Evolutionary conservation across 2,888 invertebrate species (phyloP), one percentile per base, ranked within the genome.

Genomic region (Cataglyphis albicans): DNA sequence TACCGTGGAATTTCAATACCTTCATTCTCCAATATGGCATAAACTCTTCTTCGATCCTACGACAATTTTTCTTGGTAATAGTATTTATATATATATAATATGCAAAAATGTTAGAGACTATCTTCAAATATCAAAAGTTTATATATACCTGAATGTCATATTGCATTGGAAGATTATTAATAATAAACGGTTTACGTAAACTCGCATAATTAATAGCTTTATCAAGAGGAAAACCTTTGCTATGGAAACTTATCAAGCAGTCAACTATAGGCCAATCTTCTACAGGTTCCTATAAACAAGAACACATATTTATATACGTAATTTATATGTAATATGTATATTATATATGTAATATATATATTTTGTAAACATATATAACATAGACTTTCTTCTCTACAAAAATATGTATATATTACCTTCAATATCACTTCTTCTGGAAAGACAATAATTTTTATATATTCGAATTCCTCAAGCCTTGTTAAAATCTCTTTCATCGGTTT

Each of bases 401-500:
- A 44, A 55, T 57, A 21, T 25, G 3, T 57, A 18, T 32, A 5
- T 25, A 41, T 21, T 95, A 98, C 98, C 96, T 98, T 97, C 91
- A 99, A 96, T 95, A 99, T 99, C 92, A 98, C 98, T 95, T 98
- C 98, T 96, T 99, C 99, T 75, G 98, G 97, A 95, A 99, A 99
- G 87, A 99, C 98, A 80, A 98, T 96, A 95, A 99, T 98, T 95
- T 98, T 98, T 93, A 99, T 98, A 95, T 98, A 99, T 95, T 99
- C 98, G 94, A 99, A 99, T 95, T 99, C 99, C 92, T 98, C 98
- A 83, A 99, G 96, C 55, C 99, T 96, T 1, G 98, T 98, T 82
- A 99, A 96, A 92, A 99, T 99, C 95, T 99, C 99, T 94, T 98
- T 98, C 99, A 99, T 99, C 18, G 99, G 99, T 95, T 99, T 99